phyloP scores from a whole-genome alignment of 2,888 invertebrate genomes.

The Agonopterix heracliana region DNA sequence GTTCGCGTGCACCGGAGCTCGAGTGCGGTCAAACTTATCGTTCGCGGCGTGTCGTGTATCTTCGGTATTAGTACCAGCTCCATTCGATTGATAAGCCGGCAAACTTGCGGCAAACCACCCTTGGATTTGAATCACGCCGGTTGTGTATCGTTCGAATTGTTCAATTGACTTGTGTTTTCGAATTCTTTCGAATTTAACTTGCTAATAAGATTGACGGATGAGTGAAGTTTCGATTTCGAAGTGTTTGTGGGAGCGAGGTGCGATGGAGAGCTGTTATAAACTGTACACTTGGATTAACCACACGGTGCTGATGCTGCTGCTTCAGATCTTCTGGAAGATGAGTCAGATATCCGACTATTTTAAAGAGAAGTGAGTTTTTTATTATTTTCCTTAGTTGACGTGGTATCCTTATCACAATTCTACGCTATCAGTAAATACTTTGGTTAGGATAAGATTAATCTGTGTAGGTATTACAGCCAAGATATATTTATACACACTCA shows the following conservation, averaged over 20 bases:
- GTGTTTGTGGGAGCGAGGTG: constrained; percentile 56
- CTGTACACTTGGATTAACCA: constrained; percentile 69
- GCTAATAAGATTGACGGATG: constrained; percentile 58
- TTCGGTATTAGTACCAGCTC: constrained; percentile 40
- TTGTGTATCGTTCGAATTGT: constrained; percentile 19
- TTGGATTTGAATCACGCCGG: constrained; percentile 30
- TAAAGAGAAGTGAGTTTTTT: constrained; percentile 58
- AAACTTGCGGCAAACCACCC: constrained; percentile 45
- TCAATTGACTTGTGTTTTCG: constrained; percentile 1
- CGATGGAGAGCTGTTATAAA: constrained; percentile 67
- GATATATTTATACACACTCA: no score
- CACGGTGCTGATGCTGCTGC: constrained; percentile 61
- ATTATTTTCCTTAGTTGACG: neutral
- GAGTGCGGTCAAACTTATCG: constrained; percentile 50
- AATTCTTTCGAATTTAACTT: constrained; percentile 25
- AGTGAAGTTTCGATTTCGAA: constrained; percentile 59
- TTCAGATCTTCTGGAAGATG: constrained; percentile 71
- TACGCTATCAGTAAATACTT: no score
- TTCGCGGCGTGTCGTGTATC: constrained; percentile 25
- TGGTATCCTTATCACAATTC: no score
- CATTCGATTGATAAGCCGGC: constrained; percentile 32
- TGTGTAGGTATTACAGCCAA: no score
- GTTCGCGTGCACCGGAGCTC: constrained; percentile 61
- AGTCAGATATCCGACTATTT: constrained; percentile 68
- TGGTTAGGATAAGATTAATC: no score